These are phyloP conservation scores for Iguana delicatissima DNA, from an alignment of 2,797 vertebrate genomes.

Conservation along the genomic window DNA sequence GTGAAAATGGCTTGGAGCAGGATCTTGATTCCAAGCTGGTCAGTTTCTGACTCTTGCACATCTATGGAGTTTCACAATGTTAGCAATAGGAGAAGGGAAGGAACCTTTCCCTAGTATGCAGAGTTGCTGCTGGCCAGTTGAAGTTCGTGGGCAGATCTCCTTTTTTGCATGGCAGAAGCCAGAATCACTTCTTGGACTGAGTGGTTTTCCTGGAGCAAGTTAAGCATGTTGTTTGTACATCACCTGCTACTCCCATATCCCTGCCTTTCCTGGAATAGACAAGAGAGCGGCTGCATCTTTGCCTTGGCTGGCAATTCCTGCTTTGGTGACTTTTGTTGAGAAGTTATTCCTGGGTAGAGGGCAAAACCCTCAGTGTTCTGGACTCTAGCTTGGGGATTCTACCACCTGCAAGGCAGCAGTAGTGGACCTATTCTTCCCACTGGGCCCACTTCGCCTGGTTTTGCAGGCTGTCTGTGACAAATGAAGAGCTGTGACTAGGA, in stretches of 20 bases:
- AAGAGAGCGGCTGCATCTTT: constrained; percentile 56
- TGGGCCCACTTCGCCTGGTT: constrained; percentile 26
- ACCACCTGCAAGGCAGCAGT: constrained; percentile 33
- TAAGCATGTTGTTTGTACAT: constrained; percentile 62
- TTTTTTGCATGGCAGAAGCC: constrained; percentile 54
- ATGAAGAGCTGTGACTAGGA: neutral
- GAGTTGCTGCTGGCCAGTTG: constrained; percentile 62
- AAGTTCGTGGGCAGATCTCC: constrained; percentile 30
- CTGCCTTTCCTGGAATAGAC: constrained; percentile 66
- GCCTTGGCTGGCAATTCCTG: constrained; percentile 64
- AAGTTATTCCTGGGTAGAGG: constrained; percentile 58
- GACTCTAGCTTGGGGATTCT: constrained; percentile 45
- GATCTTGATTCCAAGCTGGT: constrained; percentile 63
- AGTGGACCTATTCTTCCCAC: constrained; percentile 39
- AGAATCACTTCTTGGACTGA: constrained; percentile 39
- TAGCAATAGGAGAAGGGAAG: constrained; percentile 52
- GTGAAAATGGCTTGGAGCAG: constrained; percentile 69
- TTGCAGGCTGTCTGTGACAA: constrained; percentile 37
- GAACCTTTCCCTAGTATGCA: constrained; percentile 36
- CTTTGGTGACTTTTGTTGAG: constrained; percentile 61
- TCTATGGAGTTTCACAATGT: constrained; percentile 59
- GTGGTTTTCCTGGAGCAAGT: constrained; percentile 51
- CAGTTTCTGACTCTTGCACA: constrained; percentile 68
- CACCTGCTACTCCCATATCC: constrained; percentile 47
- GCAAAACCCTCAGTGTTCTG: constrained; percentile 45